A percentile compares a stretch with the other conserved stretches of the same genome.
phyloP scores from a whole-genome alignment of 2,888 invertebrate genomes.

The Barypeithes pellucidus region DNA sequence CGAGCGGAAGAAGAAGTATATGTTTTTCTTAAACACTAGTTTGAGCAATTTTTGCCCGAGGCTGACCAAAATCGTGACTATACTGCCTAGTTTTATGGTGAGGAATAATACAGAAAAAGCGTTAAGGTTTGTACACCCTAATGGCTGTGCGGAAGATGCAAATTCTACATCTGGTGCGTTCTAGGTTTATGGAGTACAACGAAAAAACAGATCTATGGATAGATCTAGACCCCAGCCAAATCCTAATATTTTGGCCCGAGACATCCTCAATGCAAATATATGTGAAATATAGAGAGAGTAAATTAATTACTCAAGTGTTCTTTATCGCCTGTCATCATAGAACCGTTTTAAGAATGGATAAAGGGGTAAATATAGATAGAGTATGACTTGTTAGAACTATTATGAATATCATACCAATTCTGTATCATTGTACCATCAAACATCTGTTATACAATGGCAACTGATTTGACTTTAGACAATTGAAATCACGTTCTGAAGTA shows the following conservation, averaged over 20 bases:
- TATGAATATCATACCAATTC: no score
- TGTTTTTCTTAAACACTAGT: slow-evolving; percentile 80
- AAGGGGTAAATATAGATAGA: slow-evolving; percentile 78
- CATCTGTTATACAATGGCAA: no score
- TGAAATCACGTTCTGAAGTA: no score
- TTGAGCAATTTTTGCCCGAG: slow-evolving; percentile 82
- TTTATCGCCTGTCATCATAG: slow-evolving; percentile 80
- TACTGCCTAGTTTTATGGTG: slow-evolving; percentile 86
- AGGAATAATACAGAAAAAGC: slow-evolving; percentile 79
- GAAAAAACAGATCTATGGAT: slow-evolving; percentile 89
- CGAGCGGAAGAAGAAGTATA: slow-evolving; percentile 81
- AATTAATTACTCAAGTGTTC: slow-evolving; percentile 84
- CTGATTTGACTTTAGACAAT: no score
- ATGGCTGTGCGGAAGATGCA: no score
- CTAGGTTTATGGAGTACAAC: slow-evolving; percentile 89
- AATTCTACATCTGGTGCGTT: slow-evolving; percentile 37
- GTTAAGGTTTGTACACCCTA: slow-evolving; percentile 62
- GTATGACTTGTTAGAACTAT: no score
- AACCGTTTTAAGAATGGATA: slow-evolving; percentile 87
- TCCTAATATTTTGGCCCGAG: slow-evolving; percentile 86
- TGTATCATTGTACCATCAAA: no score
- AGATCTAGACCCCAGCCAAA: slow-evolving; percentile 81
- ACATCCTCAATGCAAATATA: slow-evolving; percentile 87
- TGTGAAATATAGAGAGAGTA: slow-evolving; percentile 84
- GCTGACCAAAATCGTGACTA: slow-evolving; percentile 85